A percentile compares a stretch with the other conserved stretches of the same genome.
These are phyloP conservation scores for Ferdinandea cuprea DNA, from an alignment of 2,888 invertebrate species.

Conservation along the genomic window DNA sequence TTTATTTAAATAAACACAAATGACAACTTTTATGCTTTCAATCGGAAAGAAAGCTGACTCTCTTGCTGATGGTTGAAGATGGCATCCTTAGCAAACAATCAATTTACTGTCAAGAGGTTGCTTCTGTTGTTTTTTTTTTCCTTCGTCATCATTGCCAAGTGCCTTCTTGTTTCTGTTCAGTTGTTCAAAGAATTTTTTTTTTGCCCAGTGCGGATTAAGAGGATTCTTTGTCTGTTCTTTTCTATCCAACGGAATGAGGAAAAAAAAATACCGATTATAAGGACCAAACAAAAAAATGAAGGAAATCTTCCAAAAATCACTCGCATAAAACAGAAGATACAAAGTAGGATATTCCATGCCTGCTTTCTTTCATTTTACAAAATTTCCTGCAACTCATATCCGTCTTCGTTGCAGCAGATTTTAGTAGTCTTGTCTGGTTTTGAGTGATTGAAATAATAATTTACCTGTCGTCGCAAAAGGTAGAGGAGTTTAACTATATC, in stretches of 20 bases:
- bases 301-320: neutral
- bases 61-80: slow-evolving; percentile 14
- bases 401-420: neutral
- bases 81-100: slow-evolving; percentile 73
- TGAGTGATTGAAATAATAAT: slow-evolving; percentile 75
- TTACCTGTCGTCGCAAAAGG: slow-evolving; percentile 63
- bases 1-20: slow-evolving; percentile 70
- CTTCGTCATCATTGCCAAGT: slow-evolving; percentile 50
- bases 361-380: too few relatives aligned
- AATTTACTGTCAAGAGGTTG: slow-evolving; percentile 74
- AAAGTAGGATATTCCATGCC: too few relatives aligned
- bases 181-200: slow-evolving; percentile 43
- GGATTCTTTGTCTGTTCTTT: slow-evolving; percentile 43
- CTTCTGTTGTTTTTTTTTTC: slow-evolving; percentile 14
- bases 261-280: slow-evolving; percentile 33
- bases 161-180: slow-evolving; percentile 66
- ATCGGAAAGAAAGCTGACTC: slow-evolving; percentile 56
- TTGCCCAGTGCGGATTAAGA: slow-evolving; percentile 57
- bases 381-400: too few relatives aligned
- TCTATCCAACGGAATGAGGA: slow-evolving; percentile 4
- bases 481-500: neutral
- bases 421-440: slow-evolving; percentile 65
- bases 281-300: slow-evolving; percentile 34
- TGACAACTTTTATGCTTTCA: slow-evolving; percentile 63
- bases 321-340: slow-evolving; percentile 2